Conservation (phyloP, 1,140 invertebrate genomes). For the Cydia splendana region DNA sequence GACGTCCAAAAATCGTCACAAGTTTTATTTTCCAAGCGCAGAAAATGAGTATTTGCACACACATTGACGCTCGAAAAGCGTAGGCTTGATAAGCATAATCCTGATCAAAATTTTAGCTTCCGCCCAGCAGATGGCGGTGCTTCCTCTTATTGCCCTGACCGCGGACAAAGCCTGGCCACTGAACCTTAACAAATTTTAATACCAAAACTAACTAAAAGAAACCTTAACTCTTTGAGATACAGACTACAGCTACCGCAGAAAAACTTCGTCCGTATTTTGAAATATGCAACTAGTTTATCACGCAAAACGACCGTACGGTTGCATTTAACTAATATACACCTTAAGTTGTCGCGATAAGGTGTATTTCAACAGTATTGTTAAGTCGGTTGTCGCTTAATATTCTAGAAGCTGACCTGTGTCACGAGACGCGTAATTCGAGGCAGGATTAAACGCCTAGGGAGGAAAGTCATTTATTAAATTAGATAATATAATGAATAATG, state of each 20-base stretch:
- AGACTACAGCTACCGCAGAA: constrained; percentile 26
- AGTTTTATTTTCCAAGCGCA: not conserved
- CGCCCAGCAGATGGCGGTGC: constrained; percentile 62
- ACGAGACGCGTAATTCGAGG: constrained; percentile 14
- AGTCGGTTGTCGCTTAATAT: constrained; percentile 15
- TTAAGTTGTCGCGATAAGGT: not conserved
- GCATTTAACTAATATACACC: not conserved
- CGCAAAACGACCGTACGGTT: constrained; percentile 43
- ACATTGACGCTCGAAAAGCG: constrained; percentile 38
- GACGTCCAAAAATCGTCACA: not conserved
- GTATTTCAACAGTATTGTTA: not conserved
- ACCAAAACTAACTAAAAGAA: constrained; percentile 33
- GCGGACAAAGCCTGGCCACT: constrained; percentile 56
- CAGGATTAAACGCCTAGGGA: not conserved
- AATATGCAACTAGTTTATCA: constrained; percentile 69
- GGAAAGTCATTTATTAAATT: constrained; percentile 24
- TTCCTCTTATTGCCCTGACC: constrained; percentile 71
- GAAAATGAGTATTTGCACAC: constrained; percentile 28
- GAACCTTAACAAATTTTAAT: constrained; percentile 19
- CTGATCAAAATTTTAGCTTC: constrained; percentile 65
- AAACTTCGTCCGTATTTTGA: constrained; percentile 50
- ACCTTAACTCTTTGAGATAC: constrained; percentile 41
- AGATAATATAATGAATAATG: constrained; percentile 16
- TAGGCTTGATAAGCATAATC: constrained; percentile 58
- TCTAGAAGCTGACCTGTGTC: constrained; percentile 21